Evolutionary conservation across 2,113 vertebrate genomes (phyloP).

Genomic region (Sarotherodon lohbergeri): DNA sequence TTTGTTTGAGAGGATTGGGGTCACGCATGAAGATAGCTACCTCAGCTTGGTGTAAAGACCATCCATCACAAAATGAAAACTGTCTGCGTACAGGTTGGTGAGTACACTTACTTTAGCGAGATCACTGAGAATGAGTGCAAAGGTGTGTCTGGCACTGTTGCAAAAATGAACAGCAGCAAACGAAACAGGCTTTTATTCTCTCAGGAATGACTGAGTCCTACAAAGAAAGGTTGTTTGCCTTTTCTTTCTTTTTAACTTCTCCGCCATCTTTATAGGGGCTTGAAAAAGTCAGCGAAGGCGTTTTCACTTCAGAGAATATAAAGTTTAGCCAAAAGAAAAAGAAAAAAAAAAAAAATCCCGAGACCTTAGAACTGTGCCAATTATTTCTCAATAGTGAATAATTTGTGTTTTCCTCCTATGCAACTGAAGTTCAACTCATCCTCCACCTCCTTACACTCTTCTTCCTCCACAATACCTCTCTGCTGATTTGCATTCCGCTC

Average conservation of each 20-base stretch:
- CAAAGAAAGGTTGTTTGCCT: neutral
- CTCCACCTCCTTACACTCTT: neutral
- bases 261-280: neutral
- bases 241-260: neutral
- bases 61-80: neutral
- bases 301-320: conserved; percentile 9
- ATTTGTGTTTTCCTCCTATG: neutral
- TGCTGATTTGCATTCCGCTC: conserved; percentile 42
- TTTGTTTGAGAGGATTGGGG: neutral
- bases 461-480: neutral
- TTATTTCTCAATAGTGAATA: conserved; percentile 34
- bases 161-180: neutral
- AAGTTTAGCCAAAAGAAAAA: conserved; percentile 9
- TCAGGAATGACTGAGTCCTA: neutral
- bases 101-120: neutral
- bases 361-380: conserved; percentile 7
- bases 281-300: conserved; percentile 1
- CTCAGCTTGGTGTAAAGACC: neutral
- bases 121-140: neutral
- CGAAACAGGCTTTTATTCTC: neutral
- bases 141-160: neutral
- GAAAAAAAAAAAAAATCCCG: neutral
- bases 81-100: neutral
- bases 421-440: neutral
- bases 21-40: neutral